phyloP scores from a whole-genome alignment of 1,140 invertebrate genomes.

The Euwallacea fornicatus region DNA sequence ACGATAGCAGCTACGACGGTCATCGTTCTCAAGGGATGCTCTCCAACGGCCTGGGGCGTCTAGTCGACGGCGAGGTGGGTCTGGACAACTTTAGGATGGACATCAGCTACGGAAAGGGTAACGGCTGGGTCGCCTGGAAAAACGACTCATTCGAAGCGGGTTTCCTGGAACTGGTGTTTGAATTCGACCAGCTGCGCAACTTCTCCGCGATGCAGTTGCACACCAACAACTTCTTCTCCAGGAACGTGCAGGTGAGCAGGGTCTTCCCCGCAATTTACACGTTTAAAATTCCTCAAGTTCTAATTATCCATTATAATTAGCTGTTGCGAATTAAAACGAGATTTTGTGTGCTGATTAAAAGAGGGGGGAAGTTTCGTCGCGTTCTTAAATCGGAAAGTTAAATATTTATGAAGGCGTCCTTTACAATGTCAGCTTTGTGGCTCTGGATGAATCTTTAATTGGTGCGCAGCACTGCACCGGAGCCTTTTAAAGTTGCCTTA shows the following conservation, averaged over 20 bases:
- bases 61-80: conserved; percentile 72
- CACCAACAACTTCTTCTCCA: conserved; percentile 70
- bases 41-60: conserved; percentile 66
- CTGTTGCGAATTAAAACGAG: not conserved
- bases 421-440: no score
- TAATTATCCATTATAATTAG: not conserved
- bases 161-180: conserved; percentile 65
- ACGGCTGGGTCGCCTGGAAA: conserved; percentile 80
- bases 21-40: conserved; percentile 55
- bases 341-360: no score
- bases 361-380: no score
- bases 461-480: no score
- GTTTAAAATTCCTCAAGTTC: conserved; percentile 26
- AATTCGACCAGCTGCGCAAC: conserved; percentile 69
- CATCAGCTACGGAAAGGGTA: conserved; percentile 64
- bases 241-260: conserved; percentile 64
- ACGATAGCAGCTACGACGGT: conserved; percentile 76
- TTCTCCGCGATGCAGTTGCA: conserved; percentile 69
- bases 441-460: no score
- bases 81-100: conserved; percentile 70
- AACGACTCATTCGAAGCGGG: conserved; percentile 61
- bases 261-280: not conserved
- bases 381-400: no score
- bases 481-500: no score
- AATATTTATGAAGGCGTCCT: no score